phyloP scores from a whole-genome alignment of 1,140 invertebrate genomes.

The Chionoecetes opilio region DNA sequence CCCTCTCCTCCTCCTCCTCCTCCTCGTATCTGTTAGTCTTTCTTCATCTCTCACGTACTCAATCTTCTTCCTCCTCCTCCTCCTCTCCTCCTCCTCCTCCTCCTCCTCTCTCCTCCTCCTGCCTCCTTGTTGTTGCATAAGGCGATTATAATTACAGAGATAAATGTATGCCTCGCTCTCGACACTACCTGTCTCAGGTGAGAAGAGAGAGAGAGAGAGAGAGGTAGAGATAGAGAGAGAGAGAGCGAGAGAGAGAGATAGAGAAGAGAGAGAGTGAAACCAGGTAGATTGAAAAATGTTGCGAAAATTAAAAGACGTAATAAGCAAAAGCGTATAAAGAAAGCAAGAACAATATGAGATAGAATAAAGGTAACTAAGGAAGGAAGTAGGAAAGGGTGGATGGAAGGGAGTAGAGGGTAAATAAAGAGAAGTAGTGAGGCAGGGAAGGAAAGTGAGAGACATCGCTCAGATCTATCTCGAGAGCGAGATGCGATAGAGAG shows the following conservation, averaged over 20 bases:
- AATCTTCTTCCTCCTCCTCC: no score
- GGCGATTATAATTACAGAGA: constrained; percentile 70
- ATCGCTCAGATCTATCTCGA: no score
- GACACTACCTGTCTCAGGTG: not conserved
- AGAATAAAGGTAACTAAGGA: not conserved
- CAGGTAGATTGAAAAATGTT: not conserved
- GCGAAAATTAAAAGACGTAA: not conserved
- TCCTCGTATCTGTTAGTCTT: no score
- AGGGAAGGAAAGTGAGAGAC: not conserved
- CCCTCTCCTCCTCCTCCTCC: no score
- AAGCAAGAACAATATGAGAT: not conserved
- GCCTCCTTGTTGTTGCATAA: constrained; percentile 68
- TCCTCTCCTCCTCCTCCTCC: no score
- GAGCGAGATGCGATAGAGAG: constrained; percentile 31
- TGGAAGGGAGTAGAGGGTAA: not conserved
- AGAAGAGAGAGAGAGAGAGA: not conserved
- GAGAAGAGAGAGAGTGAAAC: not conserved
- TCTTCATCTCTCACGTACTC: no score
- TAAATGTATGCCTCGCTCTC: constrained; percentile 49
- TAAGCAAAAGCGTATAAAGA: not conserved
- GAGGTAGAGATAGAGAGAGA: not conserved
- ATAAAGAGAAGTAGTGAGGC: not conserved
- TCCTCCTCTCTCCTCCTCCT: no score
- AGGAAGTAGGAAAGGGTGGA: not conserved
- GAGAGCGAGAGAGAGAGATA: constrained; percentile 35